phyloP scores from a whole-genome alignment of 2,888 invertebrate species.

The Lymantria monacha region DNA sequence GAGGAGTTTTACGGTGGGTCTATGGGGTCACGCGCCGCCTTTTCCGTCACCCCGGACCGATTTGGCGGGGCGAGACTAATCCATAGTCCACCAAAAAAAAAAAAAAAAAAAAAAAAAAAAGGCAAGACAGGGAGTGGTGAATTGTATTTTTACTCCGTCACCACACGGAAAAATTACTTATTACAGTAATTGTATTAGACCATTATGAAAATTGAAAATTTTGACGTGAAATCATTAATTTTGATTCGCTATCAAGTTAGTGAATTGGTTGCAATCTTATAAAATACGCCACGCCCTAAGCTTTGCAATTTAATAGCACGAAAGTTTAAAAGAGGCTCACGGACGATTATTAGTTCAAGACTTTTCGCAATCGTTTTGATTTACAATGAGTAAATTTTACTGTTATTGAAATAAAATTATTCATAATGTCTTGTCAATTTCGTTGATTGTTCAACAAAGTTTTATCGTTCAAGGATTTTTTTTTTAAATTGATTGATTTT shows the following conservation, averaged over 20 bases:
- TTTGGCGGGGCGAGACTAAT: too few species aligned
- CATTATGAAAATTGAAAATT: constrained; percentile 7
- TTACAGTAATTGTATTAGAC: background rate
- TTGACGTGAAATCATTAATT: constrained; percentile 6
- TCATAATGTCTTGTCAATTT: background rate
- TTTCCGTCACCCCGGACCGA: too few species aligned
- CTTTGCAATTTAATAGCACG: constrained; percentile 49
- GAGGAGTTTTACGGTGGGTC: too few species aligned
- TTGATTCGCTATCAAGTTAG: constrained; percentile 4
- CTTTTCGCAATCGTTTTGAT: constrained; percentile 19
- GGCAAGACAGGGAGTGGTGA: too few species aligned
- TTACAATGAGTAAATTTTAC: constrained; percentile 14
- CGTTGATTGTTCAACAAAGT: background rate
- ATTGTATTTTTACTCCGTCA: too few species aligned
- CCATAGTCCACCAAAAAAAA: too few species aligned
- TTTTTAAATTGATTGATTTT: too few species aligned
- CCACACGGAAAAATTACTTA: background rate
- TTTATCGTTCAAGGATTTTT: too few species aligned
- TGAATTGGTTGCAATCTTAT: constrained; percentile 12
- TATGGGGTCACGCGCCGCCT: too few species aligned
- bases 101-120: too few species aligned
- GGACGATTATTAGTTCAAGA: constrained; percentile 31
- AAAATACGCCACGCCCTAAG: constrained; percentile 29
- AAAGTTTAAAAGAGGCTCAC: constrained; percentile 35
- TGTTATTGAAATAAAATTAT: background rate